Percentiles rank a stretch among this genome's conserved stretches.
phyloP scores from a whole-genome alignment of 1,140 invertebrate species.

The Chironomus striatipennis region DNA sequence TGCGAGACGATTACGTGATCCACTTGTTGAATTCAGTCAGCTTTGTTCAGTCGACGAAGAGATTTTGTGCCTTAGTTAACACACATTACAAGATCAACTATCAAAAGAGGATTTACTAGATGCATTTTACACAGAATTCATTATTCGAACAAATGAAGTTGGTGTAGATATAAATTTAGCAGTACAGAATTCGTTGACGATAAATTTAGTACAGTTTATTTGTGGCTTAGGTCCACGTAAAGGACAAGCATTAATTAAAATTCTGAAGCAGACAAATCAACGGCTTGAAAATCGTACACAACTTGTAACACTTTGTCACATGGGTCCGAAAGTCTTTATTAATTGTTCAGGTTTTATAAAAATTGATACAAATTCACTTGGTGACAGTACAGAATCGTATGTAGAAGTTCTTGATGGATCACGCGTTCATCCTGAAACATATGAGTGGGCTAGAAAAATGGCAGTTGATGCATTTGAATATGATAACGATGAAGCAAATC shows the following conservation, averaged over 20 bases:
- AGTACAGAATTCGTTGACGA: slow-evolving; percentile 76
- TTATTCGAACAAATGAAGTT: slow-evolving; percentile 91
- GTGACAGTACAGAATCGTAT: slow-evolving; percentile 88
- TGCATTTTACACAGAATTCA: slow-evolving; percentile 83
- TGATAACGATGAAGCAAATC: slow-evolving; percentile 92
- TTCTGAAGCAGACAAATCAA: slow-evolving; percentile 88
- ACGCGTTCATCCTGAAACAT: slow-evolving; percentile 96
- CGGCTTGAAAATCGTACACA: slow-evolving; percentile 91
- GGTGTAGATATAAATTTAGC: slow-evolving; percentile 97
- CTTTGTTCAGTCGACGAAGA: slow-evolving; percentile 93
- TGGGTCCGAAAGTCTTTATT: slow-evolving; percentile 98
- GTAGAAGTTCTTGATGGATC: slow-evolving; percentile 97
- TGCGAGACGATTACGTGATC: slow-evolving; percentile 88
- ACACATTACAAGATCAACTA: slow-evolving; percentile 80
- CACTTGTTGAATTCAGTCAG: slow-evolving; percentile 91
- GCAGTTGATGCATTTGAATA: slow-evolving; percentile 98
- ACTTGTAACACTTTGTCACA: slow-evolving; percentile 87
- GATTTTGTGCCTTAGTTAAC: slow-evolving; percentile 87
- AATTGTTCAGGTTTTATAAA: slow-evolving; percentile 99
- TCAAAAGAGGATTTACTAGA: slow-evolving; percentile 78
- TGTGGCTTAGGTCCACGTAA: slow-evolving; percentile 96
- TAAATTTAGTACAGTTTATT: slow-evolving; percentile 92
- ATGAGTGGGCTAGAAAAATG: slow-evolving; percentile 99
- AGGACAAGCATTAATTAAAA: slow-evolving; percentile 79
- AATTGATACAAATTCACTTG: slow-evolving; percentile 91